These are phyloP conservation scores for Metaphire vulgaris DNA, from an alignment of 1,140 invertebrate genomes.

Conservation along the genomic window DNA sequence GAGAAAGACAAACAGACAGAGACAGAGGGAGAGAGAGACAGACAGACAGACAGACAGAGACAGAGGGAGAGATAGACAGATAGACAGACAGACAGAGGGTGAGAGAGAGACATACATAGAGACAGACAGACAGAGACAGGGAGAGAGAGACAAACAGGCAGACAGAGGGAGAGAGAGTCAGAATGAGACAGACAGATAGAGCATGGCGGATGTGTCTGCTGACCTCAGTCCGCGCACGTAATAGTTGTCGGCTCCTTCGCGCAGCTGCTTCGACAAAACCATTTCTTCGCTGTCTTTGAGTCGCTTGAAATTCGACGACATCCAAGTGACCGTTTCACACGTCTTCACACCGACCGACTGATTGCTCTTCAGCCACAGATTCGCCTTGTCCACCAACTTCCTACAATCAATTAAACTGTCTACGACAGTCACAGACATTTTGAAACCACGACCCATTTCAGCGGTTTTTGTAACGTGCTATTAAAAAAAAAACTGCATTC, in stretches of 20 bases:
- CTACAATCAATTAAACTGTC: too few relatives aligned
- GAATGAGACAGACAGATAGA: neutral
- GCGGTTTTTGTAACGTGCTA: too few relatives aligned
- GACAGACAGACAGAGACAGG: neutral
- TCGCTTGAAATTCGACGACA: constrained; percentile 7
- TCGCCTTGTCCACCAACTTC: constrained; percentile 22
- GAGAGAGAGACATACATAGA: too few relatives aligned
- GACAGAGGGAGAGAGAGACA: neutral
- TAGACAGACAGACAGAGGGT: neutral
- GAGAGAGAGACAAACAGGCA: neutral
- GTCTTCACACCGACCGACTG: neutral
- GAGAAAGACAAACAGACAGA: neutral
- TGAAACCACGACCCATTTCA: too few relatives aligned
- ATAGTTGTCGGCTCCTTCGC: constrained; percentile 5
- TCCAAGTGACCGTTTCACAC: constrained; percentile 25
- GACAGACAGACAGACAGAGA: neutral
- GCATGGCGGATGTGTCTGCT: too few relatives aligned
- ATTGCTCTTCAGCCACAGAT: constrained; percentile 20
- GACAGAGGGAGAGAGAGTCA: neutral
- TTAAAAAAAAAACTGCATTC: too few relatives aligned
- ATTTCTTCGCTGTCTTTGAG: constrained; percentile 16
- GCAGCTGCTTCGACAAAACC: constrained; percentile 16
- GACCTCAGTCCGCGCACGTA: constrained; percentile 21
- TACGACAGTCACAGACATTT: too few relatives aligned
- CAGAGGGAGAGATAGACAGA: neutral